A percentile compares a stretch with the other conserved stretches of the same genome.
phyloP scores from a whole-genome alignment of 2,113 vertebrate species.

The Camarhynchus parvulus region DNA sequence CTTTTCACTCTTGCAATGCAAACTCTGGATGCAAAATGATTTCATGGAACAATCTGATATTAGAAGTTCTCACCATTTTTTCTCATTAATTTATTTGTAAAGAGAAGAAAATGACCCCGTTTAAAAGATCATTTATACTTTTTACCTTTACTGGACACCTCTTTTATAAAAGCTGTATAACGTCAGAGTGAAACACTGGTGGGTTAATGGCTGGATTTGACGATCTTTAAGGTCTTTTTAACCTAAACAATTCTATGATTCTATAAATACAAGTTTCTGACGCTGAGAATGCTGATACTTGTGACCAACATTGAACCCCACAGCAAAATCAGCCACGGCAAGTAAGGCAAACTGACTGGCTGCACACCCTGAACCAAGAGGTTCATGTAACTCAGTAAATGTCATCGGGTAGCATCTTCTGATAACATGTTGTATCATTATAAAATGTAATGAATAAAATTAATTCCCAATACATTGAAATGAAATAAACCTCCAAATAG shows the following conservation, averaged over 20 bases:
- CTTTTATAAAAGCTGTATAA: background rate
- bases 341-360: background rate
- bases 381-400: background rate
- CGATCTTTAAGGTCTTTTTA: background rate
- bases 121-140: background rate
- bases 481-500: background rate
- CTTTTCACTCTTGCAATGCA: background rate
- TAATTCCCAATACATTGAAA: background rate
- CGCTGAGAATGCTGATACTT: background rate
- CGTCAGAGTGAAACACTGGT: background rate
- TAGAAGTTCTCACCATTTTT: background rate
- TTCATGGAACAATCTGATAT: background rate
- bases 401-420: background rate
- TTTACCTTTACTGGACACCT: background rate
- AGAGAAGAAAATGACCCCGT: background rate
- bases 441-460: background rate
- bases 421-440: background rate
- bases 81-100: background rate
- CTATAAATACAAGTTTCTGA: background rate
- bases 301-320: background rate
- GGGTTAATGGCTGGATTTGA: background rate
- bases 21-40: background rate
- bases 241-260: background rate
- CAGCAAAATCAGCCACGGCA: background rate
- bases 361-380: background rate